Conservation (phyloP, 2,113 vertebrate genomes). For the Circaetus cinerascens region DNA sequence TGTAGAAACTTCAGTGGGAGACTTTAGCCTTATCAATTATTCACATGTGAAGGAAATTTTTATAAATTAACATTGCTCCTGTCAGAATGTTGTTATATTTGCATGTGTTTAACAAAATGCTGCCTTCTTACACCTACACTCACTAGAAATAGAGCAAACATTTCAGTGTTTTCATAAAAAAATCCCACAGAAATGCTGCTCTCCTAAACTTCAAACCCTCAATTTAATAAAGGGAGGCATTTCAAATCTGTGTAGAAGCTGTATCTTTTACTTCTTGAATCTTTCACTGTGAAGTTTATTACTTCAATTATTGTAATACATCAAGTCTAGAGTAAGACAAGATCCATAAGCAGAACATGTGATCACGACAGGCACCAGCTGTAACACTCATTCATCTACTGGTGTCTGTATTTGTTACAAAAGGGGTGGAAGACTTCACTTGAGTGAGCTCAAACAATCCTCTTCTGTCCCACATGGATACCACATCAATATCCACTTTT, state of each 20-base stretch:
- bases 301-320: conserved; percentile 38
- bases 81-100: conserved; percentile 24
- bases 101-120: neutral
- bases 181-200: neutral
- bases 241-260: neutral
- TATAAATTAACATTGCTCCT: conserved; percentile 15
- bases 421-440: conserved; percentile 42
- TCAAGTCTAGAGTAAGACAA: conserved; percentile 28
- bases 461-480: conserved; percentile 30
- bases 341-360: conserved; percentile 34
- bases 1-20: neutral
- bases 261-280: neutral
- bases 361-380: conserved; percentile 25
- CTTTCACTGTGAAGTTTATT: conserved; percentile 19
- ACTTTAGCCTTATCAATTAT: neutral
- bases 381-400: conserved; percentile 43
- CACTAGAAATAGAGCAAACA: conserved; percentile 3
- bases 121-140: conserved; percentile 31
- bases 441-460: conserved; percentile 59
- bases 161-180: neutral
- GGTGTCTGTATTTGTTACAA: conserved; percentile 44
- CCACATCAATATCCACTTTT: conserved; percentile 41
- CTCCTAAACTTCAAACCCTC: neutral
- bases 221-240: neutral
- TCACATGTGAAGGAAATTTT: neutral